Conservation (phyloP, 2,797 vertebrate species). For the Coregonus suidteri region DNA sequence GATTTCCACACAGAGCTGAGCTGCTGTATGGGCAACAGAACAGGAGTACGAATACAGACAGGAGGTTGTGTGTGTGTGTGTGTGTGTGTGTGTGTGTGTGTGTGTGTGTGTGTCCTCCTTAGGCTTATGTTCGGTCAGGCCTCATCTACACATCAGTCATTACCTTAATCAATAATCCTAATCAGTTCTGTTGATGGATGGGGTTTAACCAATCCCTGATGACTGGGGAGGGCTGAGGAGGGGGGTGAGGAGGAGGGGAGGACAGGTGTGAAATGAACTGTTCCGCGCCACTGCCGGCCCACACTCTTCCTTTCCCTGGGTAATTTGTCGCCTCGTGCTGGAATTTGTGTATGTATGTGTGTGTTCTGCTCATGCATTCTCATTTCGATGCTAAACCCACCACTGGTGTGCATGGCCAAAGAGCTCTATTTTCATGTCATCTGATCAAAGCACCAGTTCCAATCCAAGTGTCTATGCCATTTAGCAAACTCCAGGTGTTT, state of each 20-base stretch:
- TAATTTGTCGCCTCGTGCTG: constrained; percentile 77
- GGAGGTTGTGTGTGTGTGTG: not conserved
- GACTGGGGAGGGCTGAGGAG: constrained; percentile 34
- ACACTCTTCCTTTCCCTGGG: constrained; percentile 75
- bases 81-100: not conserved
- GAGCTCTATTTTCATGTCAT: no score
- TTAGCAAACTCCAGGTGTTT: no score
- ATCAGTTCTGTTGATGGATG: constrained; percentile 68
- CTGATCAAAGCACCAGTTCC: no score
- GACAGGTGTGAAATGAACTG: constrained; percentile 86
- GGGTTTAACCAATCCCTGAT: constrained; percentile 59
- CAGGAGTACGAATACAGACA: not conserved
- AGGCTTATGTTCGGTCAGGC: constrained; percentile 16
- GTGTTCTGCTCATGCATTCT: not conserved
- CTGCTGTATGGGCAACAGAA: not conserved
- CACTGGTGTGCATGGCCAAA: no score
- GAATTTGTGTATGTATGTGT: constrained; percentile 31
- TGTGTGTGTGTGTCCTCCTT: constrained; percentile 12
- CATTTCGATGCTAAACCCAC: no score
- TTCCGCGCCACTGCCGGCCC: constrained; percentile 76
- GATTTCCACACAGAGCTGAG: constrained; percentile 51
- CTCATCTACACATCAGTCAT: constrained; percentile 40
- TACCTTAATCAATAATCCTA: constrained; percentile 69
- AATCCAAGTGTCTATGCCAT: no score
- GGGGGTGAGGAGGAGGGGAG: constrained; percentile 68